These are phyloP conservation scores for Steinernema carpocapsae DNA, from an alignment of 2,888 invertebrate species.

Conservation along the genomic window DNA sequence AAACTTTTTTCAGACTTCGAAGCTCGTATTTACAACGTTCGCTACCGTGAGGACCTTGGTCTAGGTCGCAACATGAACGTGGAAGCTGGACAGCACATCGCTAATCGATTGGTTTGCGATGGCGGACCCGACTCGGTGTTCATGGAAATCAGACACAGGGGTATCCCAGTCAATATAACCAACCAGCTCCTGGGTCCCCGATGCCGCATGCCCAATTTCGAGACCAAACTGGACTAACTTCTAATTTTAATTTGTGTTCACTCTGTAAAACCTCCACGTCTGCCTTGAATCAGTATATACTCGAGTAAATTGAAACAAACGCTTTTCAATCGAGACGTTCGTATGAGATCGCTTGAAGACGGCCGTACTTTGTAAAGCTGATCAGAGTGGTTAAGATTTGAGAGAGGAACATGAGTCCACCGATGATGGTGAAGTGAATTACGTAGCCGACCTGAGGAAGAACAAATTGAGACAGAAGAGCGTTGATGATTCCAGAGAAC, in stretches of 20 bases:
- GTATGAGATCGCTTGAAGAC: constrained; percentile 11
- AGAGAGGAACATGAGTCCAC: constrained; percentile 35
- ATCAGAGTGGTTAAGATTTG: not conserved
- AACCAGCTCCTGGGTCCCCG: constrained; percentile 57
- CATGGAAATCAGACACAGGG: constrained; percentile 65
- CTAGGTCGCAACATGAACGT: constrained; percentile 59
- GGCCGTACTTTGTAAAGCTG: constrained; percentile 17
- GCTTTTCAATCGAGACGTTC: constrained; percentile 12
- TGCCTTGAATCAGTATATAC: not conserved
- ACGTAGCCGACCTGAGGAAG: constrained; percentile 57
- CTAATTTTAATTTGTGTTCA: not conserved
- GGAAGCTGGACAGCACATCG: constrained; percentile 56
- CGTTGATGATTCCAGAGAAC: constrained; percentile 61
- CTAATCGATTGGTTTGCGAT: constrained; percentile 47
- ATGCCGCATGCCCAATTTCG: not conserved
- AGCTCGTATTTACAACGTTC: constrained; percentile 66
- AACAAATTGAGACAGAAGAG: constrained; percentile 57
- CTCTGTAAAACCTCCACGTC: not conserved
- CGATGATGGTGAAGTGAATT: constrained; percentile 55
- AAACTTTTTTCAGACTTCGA: constrained; percentile 56
- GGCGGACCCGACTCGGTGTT: constrained; percentile 63
- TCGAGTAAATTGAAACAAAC: no score
- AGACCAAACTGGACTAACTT: constrained; percentile 12
- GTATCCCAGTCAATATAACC: constrained; percentile 63
- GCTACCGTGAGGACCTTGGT: constrained; percentile 57